Evolutionary conservation across 2,113 vertebrate species (phyloP).

Genomic region (Rhinogobius similis): DNA sequence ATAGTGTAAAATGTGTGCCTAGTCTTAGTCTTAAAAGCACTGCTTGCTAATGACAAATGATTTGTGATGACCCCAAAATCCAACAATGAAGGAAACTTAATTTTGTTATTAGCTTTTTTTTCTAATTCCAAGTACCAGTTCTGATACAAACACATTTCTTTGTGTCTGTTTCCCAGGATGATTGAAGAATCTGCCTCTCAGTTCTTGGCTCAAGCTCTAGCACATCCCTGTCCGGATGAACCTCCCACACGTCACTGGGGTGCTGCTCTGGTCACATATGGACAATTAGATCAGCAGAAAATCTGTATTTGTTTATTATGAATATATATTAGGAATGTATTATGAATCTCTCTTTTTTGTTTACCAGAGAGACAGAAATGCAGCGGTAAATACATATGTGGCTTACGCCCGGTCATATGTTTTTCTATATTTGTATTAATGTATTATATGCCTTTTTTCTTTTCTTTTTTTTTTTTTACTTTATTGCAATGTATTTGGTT

Average conservation of each 20-base stretch:
- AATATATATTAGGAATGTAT: no score
- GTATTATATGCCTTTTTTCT: no score
- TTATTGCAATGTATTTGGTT: no score
- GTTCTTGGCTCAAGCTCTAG: not conserved
- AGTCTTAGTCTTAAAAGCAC: not conserved
- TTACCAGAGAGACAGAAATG: no score
- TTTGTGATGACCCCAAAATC: no score
- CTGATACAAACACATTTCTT: constrained; percentile 1
- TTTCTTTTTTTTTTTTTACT: no score
- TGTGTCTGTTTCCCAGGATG: constrained; percentile 66
- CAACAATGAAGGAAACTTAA: not conserved
- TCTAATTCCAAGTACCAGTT: not conserved
- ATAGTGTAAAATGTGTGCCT: not conserved
- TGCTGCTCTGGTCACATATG: not conserved
- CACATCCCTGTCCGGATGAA: not conserved
- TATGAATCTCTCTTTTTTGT: no score
- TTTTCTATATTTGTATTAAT: no score
- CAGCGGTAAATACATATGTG: no score
- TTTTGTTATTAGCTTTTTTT: not conserved
- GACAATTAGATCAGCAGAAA: not conserved
- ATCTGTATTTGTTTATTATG: not conserved
- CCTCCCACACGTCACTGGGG: not conserved
- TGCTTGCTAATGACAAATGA: no score
- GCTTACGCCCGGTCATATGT: no score
- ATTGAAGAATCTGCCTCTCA: constrained; percentile 50